A percentile compares a stretch with the other conserved stretches of the same genome.
Evolutionary conservation across 1,140 invertebrate genomes (phyloP).

Genomic region (Thaumatotibia leucotreta): DNA sequence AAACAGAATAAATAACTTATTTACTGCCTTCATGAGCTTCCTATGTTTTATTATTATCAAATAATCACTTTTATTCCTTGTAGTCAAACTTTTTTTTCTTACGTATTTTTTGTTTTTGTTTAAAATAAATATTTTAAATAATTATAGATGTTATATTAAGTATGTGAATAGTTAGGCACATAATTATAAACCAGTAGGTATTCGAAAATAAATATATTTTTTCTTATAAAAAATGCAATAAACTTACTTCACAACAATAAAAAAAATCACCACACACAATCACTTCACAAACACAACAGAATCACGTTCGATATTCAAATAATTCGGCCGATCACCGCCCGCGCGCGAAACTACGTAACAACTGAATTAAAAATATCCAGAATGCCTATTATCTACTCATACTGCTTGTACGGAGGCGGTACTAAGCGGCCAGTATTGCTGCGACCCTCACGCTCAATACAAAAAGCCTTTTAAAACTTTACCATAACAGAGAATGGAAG

Average conservation of each 20-base stretch:
- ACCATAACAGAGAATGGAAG: background rate
- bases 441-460: slow-evolving; percentile 16
- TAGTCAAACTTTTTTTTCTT: too few relatives aligned
- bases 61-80: too few relatives aligned
- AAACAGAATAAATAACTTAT: too few relatives aligned
- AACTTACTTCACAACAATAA: background rate
- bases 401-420: slow-evolving; percentile 60
- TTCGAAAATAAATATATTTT: too few relatives aligned
- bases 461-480: background rate
- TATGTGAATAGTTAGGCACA: too few relatives aligned
- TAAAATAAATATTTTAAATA: too few relatives aligned
- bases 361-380: slow-evolving; percentile 55
- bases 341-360: slow-evolving; percentile 38
- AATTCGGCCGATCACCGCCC: slow-evolving; percentile 27
- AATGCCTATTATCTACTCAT: slow-evolving; percentile 60
- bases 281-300: slow-evolving; percentile 15
- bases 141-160: too few relatives aligned
- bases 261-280: background rate
- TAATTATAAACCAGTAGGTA: too few relatives aligned
- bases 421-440: slow-evolving; percentile 30
- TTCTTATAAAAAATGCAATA: background rate
- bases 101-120: too few relatives aligned
- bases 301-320: slow-evolving; percentile 18
- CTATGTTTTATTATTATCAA: too few relatives aligned
- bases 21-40: too few relatives aligned